Percentiles rank a stretch among this genome's conserved stretches.
These are phyloP conservation scores for Laticauda laticaudata DNA, from an alignment of 2,113 vertebrate species.

Conservation along the genomic window DNA sequence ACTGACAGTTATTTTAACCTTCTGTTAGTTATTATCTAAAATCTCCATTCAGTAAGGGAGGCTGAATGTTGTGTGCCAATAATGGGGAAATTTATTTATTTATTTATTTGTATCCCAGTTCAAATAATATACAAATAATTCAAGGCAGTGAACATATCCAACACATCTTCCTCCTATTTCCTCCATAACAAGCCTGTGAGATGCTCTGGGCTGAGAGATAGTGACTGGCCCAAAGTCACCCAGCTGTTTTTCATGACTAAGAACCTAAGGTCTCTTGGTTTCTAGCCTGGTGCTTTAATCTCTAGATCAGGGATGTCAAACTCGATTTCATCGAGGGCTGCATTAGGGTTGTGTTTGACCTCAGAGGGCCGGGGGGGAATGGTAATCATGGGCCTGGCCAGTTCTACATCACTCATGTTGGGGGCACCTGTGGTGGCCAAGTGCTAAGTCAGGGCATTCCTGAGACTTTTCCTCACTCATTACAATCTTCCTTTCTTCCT, in stretches of 20 bases:
- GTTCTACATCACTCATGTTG: too few species aligned
- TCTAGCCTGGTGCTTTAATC: not conserved
- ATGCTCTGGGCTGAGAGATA: not conserved
- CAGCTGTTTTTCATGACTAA: not conserved
- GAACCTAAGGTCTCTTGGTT: not conserved
- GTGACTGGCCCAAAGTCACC: not conserved
- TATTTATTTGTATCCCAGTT: not conserved
- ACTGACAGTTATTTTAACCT: not conserved
- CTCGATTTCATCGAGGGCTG: too few species aligned
- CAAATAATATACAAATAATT: not conserved
- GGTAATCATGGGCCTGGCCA: too few species aligned
- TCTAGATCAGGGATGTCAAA: not conserved
- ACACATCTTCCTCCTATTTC: not conserved
- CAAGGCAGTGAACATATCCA: not conserved
- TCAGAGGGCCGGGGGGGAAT: too few species aligned
- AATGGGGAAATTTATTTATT: not conserved
- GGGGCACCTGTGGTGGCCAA: too few species aligned
- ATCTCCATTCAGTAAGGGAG: not conserved
- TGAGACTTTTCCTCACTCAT: too few species aligned
- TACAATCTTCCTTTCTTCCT: too few species aligned
- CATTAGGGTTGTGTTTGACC: too few species aligned
- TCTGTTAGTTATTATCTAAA: not conserved
- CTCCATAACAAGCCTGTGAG: not conserved
- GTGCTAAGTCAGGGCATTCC: too few species aligned
- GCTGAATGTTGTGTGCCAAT: not conserved